Evolutionary conservation across 2,888 invertebrate species (phyloP).

Genomic region (Agrotis ipsilon): DNA sequence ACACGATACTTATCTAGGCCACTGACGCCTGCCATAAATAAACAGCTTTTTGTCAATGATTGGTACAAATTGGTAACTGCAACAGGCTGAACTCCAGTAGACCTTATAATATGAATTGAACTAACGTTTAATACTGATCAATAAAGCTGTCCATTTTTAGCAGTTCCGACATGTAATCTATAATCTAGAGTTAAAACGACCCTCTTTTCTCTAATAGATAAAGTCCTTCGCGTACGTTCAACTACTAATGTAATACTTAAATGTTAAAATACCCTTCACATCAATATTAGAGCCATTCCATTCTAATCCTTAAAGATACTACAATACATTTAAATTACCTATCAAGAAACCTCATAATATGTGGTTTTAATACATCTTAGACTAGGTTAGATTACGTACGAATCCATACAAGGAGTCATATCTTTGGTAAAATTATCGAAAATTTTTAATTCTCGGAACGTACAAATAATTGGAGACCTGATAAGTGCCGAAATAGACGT

Average conservation of each 20-base stretch:
- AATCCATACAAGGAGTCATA: constrained; percentile 70
- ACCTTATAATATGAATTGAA: constrained; percentile 12
- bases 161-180: constrained; percentile 52
- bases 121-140: neutral
- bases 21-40: constrained; percentile 40
- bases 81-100: constrained; percentile 15
- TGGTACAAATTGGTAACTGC: constrained; percentile 5
- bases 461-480: constrained; percentile 53
- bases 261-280: constrained; percentile 52
- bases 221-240: constrained; percentile 60
- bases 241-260: constrained; percentile 55
- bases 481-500: constrained; percentile 53
- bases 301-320: constrained; percentile 47
- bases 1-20: constrained; percentile 72
- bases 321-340: constrained; percentile 33
- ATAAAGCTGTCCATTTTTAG: constrained; percentile 38
- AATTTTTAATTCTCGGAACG: constrained; percentile 67
- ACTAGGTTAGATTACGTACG: constrained; percentile 60
- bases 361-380: constrained; percentile 53
- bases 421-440: constrained; percentile 78
- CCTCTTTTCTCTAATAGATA: constrained; percentile 69
- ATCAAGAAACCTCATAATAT: constrained; percentile 42
- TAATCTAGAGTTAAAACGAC: constrained; percentile 40
- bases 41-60: constrained; percentile 32
- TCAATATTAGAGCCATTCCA: constrained; percentile 44